Evolutionary conservation across 2,113 vertebrate species (phyloP).

Genomic region (Poeciliopsis prolifica): DNA sequence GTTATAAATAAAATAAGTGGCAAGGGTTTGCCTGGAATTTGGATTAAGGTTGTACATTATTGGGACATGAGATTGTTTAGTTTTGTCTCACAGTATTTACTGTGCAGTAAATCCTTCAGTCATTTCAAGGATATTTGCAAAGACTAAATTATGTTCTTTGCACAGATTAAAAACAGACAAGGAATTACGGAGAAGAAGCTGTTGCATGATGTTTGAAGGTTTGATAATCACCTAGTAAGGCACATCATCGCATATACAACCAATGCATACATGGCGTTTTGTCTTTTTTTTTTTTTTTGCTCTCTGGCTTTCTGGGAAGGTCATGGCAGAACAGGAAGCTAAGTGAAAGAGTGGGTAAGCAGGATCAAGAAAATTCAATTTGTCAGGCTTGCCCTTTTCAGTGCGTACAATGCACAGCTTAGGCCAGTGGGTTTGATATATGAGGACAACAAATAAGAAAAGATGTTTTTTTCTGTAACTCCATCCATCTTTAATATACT

Average conservation of each 20-base stretch:
- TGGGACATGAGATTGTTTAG: slow-evolving; percentile 1
- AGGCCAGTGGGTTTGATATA: slow-evolving; percentile 29
- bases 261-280: slow-evolving; percentile 11
- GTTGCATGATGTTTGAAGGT: not conserved
- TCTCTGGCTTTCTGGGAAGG: slow-evolving; percentile 25
- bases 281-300: slow-evolving; percentile 16
- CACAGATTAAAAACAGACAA: not conserved
- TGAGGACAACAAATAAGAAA: slow-evolving; percentile 32
- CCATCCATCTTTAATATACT: slow-evolving; percentile 16
- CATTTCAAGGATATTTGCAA: not conserved
- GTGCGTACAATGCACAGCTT: slow-evolving; percentile 50
- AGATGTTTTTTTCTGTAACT: slow-evolving; percentile 25
- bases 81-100: not conserved
- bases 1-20: slow-evolving; percentile 17
- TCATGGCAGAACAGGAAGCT: slow-evolving; percentile 34
- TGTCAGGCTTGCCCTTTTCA: slow-evolving; percentile 57
- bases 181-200: not conserved
- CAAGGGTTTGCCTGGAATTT: not conserved
- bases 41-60: not conserved
- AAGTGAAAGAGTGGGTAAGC: slow-evolving; percentile 45
- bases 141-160: not conserved
- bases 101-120: slow-evolving; percentile 3
- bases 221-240: slow-evolving; percentile 15
- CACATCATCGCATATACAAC: slow-evolving; percentile 21
- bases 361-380: slow-evolving; percentile 63